These are phyloP conservation scores for Drosophila paucipuncta DNA, from an alignment of 2,888 invertebrate species.

Conservation along the genomic window DNA sequence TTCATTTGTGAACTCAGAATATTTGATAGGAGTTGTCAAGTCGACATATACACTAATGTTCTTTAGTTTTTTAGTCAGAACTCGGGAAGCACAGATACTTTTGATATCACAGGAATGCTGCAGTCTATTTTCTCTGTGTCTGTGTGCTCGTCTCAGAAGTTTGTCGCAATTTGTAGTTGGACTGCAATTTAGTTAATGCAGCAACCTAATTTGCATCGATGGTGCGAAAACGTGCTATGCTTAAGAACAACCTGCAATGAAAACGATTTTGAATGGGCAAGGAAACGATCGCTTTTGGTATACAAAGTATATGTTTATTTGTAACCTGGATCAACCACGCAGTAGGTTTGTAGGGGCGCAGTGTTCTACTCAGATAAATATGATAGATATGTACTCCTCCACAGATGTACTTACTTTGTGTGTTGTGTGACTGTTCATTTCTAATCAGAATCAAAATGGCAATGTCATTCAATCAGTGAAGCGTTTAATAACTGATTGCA, in stretches of 20 bases:
- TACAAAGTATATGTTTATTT: neutral
- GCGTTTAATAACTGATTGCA: slow-evolving; percentile 67
- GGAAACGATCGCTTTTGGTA: neutral
- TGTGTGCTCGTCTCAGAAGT: neutral
- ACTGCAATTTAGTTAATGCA: neutral
- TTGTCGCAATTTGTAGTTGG: neutral
- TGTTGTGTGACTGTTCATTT: slow-evolving; percentile 25
- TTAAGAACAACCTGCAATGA: neutral
- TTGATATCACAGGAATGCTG: neutral
- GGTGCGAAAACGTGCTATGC: neutral
- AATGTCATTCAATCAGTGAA: slow-evolving; percentile 53
- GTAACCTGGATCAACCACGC: neutral
- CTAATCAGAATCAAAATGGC: slow-evolving; percentile 41
- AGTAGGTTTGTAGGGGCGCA: neutral
- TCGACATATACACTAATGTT: neutral
- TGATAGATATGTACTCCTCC: neutral
- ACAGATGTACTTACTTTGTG: neutral
- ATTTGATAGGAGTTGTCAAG: slow-evolving; percentile 17
- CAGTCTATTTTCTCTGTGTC: neutral
- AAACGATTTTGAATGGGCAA: neutral
- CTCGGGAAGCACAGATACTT: neutral
- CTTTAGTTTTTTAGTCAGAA: neutral
- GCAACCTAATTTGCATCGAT: neutral
- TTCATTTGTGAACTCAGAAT: slow-evolving; percentile 9
- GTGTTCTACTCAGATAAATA: neutral